These are phyloP conservation scores for Agrilus planipennis DNA, from an alignment of 1,140 invertebrate genomes.

Conservation along the genomic window DNA sequence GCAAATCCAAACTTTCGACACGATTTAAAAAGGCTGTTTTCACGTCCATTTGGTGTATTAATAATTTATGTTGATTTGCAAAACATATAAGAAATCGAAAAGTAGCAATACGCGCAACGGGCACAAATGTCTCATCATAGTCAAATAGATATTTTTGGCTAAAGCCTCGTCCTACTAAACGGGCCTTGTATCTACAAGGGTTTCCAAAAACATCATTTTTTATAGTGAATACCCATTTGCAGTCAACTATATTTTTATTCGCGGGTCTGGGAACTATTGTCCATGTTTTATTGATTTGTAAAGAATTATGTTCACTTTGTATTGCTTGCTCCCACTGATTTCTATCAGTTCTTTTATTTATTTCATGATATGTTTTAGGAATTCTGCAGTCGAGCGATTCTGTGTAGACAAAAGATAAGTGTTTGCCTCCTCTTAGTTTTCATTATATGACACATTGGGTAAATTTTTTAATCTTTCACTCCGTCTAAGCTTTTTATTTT, in stretches of 20 bases:
- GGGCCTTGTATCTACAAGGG: conserved; percentile 32
- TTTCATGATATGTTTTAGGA: neutral
- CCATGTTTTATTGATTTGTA: no score
- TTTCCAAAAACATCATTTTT: no score
- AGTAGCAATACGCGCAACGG: conserved; percentile 19
- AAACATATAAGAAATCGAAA: conserved; percentile 20
- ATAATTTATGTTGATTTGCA: conserved; percentile 9
- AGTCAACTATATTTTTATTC: neutral
- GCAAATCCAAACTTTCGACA: no score
- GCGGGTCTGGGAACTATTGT: no score
- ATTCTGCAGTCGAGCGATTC: neutral
- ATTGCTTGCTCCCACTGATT: neutral
- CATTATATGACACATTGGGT: neutral
- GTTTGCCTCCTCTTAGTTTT: neutral
- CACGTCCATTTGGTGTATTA: conserved; percentile 16
- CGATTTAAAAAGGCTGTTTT: conserved; percentile 23
- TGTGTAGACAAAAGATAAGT: neutral
- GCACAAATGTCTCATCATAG: conserved; percentile 23
- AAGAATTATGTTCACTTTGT: neutral
- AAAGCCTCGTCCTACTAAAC: conserved; percentile 33
- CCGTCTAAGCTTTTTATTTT: no score
- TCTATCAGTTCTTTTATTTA: no score
- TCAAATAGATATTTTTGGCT: conserved; percentile 24
- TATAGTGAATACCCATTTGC: neutral
- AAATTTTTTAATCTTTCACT: neutral